Percentiles rank a stretch among this genome's conserved stretches.
Evolutionary conservation across 2,113 vertebrate genomes (phyloP).

Genomic region (Struthio camelus): DNA sequence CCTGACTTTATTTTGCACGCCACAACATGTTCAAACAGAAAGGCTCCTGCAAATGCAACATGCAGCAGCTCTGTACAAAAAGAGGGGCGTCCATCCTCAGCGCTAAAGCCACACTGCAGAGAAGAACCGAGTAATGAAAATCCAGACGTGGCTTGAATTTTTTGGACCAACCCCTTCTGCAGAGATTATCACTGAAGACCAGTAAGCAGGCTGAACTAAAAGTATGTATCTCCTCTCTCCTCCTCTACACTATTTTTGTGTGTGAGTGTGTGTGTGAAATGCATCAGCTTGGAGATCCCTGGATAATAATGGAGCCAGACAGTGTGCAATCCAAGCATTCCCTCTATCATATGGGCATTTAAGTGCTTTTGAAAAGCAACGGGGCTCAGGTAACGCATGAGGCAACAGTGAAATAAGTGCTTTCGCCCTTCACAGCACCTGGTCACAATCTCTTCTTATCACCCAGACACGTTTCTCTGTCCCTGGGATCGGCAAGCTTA

Average conservation of each 20-base stretch:
- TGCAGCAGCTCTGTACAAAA: not conserved
- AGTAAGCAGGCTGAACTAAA: slow-evolving; percentile 33
- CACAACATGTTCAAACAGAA: not conserved
- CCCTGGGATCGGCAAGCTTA: slow-evolving; percentile 6
- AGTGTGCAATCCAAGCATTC: slow-evolving; percentile 55
- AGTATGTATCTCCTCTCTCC: slow-evolving; percentile 12
- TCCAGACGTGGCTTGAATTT: not conserved
- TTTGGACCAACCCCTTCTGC: not conserved
- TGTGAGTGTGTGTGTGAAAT: slow-evolving; percentile 42
- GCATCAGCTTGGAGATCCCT: slow-evolving; percentile 53
- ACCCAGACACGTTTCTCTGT: slow-evolving; percentile 47
- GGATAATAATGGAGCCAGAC: slow-evolving; percentile 67
- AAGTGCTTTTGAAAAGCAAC: slow-evolving; percentile 69
- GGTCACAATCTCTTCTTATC: slow-evolving; percentile 65
- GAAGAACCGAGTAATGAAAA: not conserved
- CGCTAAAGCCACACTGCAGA: not conserved
- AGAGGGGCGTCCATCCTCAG: not conserved
- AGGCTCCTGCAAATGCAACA: not conserved
- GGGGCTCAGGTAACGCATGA: slow-evolving; percentile 64
- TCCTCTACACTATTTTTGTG: not conserved
- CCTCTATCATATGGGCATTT: slow-evolving; percentile 64
- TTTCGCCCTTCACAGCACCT: slow-evolving; percentile 71
- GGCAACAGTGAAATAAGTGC: slow-evolving; percentile 66
- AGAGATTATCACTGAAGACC: not conserved
- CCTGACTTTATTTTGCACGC: not conserved